phyloP scores from a whole-genome alignment of 1,140 invertebrate genomes.

The Kradibia gibbosae region DNA sequence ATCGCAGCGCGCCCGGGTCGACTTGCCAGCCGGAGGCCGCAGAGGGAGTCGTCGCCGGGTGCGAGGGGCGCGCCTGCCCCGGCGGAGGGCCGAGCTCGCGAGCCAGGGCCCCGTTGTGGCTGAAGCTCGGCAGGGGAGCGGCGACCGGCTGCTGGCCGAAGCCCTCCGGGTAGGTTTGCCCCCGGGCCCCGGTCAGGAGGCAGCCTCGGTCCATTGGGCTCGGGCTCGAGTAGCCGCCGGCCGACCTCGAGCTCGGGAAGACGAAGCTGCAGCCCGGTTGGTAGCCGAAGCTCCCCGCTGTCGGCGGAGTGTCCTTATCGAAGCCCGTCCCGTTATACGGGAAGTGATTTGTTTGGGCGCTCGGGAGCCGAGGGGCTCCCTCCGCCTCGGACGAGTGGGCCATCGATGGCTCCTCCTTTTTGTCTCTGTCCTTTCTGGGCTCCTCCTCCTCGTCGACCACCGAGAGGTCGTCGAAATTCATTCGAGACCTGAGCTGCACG shows the following conservation, averaged over 20 bases:
- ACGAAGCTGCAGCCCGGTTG: constrained; percentile 61
- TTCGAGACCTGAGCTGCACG: constrained; percentile 66
- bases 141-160: not conserved
- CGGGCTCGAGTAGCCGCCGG: constrained; percentile 15
- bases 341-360: not conserved
- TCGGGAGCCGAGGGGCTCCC: not conserved
- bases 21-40: constrained; percentile 40
- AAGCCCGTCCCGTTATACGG: constrained; percentile 1
- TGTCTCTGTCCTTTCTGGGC: constrained; percentile 60
- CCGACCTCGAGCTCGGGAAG: constrained; percentile 52
- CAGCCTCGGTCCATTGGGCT: not conserved
- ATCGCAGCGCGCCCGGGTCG: not conserved
- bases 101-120: not conserved
- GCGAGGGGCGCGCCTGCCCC: not conserved
- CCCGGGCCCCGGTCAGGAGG: constrained; percentile 54
- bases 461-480: constrained; percentile 82
- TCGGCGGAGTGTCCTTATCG: not conserved
- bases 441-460: constrained; percentile 82
- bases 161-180: constrained; percentile 55
- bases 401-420: constrained; percentile 30
- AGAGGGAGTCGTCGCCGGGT: constrained; percentile 10
- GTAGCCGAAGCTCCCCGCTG: constrained; percentile 48
- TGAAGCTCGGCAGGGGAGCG: not conserved
- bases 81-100: not conserved
- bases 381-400: not conserved